These are phyloP conservation scores for Percopsis transmontana DNA, from an alignment of 2,113 vertebrate species.

Conservation along the genomic window DNA sequence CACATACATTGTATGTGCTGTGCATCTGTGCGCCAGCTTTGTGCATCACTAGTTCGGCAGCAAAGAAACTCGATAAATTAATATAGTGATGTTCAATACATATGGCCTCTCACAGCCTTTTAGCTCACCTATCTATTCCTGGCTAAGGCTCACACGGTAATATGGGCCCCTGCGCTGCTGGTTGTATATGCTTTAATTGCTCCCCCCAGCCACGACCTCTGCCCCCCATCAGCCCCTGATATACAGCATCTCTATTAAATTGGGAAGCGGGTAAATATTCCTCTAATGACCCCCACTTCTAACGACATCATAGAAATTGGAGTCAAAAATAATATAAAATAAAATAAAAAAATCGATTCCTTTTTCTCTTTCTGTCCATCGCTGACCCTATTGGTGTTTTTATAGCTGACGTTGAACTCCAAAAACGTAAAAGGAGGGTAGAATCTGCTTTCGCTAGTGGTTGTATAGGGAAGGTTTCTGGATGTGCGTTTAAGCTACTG, in stretches of 20 bases:
- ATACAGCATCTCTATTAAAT: slow-evolving; percentile 80
- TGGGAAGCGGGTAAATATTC: slow-evolving; percentile 82
- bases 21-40: slow-evolving; percentile 20
- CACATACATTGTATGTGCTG: background rate
- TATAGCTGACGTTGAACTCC: slow-evolving; percentile 62
- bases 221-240: slow-evolving; percentile 77
- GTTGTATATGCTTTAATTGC: slow-evolving; percentile 80
- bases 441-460: slow-evolving; percentile 30
- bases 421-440: slow-evolving; percentile 44
- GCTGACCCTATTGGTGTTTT: slow-evolving; percentile 64
- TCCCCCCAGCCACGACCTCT: slow-evolving; percentile 80
- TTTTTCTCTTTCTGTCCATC: slow-evolving; percentile 67
- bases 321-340: slow-evolving; percentile 48
- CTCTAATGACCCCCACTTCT: slow-evolving; percentile 77
- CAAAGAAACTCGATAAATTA: slow-evolving; percentile 60
- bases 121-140: slow-evolving; percentile 62
- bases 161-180: slow-evolving; percentile 48
- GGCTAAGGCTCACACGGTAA: slow-evolving; percentile 57
- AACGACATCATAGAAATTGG: slow-evolving; percentile 64
- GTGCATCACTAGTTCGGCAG: slow-evolving; percentile 46
- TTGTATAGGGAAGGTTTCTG: slow-evolving; percentile 38
- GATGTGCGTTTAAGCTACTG: slow-evolving; percentile 44
- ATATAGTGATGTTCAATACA: slow-evolving; percentile 59
- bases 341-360: slow-evolving; percentile 50
- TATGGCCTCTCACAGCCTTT: slow-evolving; percentile 44